phyloP scores from a whole-genome alignment of 2,888 invertebrate species.

The Mimachlamys varia region DNA sequence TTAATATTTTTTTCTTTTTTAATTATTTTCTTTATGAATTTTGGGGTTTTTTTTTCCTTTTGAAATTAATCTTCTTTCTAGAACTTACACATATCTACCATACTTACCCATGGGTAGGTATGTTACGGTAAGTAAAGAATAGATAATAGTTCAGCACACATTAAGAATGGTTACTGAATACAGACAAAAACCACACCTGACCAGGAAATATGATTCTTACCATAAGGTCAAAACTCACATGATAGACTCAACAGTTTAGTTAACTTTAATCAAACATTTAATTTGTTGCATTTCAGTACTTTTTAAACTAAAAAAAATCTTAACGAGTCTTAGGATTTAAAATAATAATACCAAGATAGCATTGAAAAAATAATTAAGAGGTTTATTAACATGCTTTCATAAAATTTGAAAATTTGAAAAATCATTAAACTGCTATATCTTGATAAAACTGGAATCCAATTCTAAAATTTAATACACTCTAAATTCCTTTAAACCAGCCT shows the following conservation, averaged over 20 bases:
- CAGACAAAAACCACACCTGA: not conserved
- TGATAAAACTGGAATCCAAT: not conserved
- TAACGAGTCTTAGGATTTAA: not conserved
- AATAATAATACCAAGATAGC: not conserved
- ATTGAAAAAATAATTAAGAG: not conserved
- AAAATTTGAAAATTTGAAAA: not conserved
- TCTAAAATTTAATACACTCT: not conserved
- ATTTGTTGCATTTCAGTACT: too few relatives aligned
- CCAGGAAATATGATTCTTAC: conserved; percentile 22
- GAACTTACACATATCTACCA: not conserved
- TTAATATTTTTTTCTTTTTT: not conserved
- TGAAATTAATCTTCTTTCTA: not conserved
- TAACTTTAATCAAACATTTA: too few relatives aligned
- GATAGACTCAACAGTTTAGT: too few relatives aligned
- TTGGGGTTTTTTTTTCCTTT: not conserved
- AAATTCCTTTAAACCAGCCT: not conserved
- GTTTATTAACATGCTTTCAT: not conserved
- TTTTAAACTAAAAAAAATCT: not conserved
- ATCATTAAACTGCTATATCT: not conserved
- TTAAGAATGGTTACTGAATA: not conserved
- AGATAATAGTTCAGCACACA: not conserved
- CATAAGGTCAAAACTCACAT: not conserved
- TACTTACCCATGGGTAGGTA: not conserved
- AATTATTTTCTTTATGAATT: not conserved
- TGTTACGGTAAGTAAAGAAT: not conserved